These are phyloP conservation scores for Patiria pectinifera DNA, from an alignment of 53 echinoderm and acorn worm species.

Conservation along the genomic window DNA sequence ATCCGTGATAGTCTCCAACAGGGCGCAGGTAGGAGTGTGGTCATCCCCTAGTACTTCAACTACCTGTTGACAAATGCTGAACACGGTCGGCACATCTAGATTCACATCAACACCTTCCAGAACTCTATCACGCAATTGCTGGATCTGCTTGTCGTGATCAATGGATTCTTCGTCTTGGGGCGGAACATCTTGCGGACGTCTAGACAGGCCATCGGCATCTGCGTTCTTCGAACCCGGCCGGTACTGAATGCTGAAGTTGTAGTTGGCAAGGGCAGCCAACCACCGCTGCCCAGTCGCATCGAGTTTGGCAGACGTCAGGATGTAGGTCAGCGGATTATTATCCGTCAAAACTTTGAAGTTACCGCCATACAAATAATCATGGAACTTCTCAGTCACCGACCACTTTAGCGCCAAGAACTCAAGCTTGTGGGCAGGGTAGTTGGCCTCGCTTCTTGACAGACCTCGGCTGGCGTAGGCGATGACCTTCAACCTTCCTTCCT, in stretches of 20 bases:
- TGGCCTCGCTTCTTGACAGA: slow-evolving; percentile 67
- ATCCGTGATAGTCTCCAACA: no score
- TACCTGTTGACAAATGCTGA: no score
- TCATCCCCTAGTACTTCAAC: no score
- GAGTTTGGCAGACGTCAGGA: slow-evolving; percentile 65
- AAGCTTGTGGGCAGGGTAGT: slow-evolving; percentile 75
- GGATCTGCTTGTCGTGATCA: background rate
- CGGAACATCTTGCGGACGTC: slow-evolving; percentile 20
- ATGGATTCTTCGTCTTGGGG: slow-evolving; percentile 27
- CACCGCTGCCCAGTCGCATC: slow-evolving; percentile 71
- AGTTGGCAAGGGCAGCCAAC: slow-evolving; percentile 72
- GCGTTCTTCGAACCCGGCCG: slow-evolving; percentile 65
- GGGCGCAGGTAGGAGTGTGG: no score
- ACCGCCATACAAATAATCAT: slow-evolving; percentile 68
- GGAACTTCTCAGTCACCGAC: slow-evolving; percentile 65
- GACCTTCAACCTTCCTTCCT: slow-evolving; percentile 66
- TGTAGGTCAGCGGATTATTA: no score
- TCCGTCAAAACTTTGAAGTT: no score
- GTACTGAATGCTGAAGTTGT: slow-evolving; percentile 63
- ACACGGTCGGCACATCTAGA: slow-evolving; percentile 11
- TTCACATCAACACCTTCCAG: background rate
- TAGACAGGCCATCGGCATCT: slow-evolving; percentile 67
- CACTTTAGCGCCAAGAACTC: slow-evolving; percentile 72
- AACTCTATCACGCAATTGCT: background rate
- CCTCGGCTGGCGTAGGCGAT: slow-evolving; percentile 79